Evolutionary conservation across 2,888 invertebrate species (phyloP).

Genomic region (Disparrhopalites patrizii): DNA sequence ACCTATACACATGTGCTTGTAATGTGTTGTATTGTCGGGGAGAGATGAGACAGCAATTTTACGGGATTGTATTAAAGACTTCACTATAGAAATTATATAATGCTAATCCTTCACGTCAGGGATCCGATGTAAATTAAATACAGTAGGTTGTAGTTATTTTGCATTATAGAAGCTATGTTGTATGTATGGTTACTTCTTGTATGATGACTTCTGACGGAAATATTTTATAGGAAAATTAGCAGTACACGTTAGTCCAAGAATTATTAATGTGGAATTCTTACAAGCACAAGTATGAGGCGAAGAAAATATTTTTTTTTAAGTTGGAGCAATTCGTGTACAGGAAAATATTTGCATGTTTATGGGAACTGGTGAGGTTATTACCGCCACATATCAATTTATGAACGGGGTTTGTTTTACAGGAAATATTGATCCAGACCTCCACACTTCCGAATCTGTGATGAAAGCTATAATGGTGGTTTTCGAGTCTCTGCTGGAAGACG

Average conservation of each 20-base stretch:
- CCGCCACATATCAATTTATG: background rate
- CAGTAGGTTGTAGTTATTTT: background rate
- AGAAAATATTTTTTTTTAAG: background rate
- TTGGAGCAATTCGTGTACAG: background rate
- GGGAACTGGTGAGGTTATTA: too few species aligned
- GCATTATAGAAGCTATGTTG: background rate
- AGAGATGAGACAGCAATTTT: background rate
- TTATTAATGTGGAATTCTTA: too few species aligned
- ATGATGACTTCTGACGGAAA: background rate
- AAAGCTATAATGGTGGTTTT: constrained; percentile 71
- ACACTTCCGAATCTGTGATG: constrained; percentile 72
- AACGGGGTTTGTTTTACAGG: constrained; percentile 57
- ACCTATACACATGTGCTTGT: too few species aligned
- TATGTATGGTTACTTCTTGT: background rate
- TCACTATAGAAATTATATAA: too few species aligned
- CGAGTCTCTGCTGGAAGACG: constrained; percentile 75
- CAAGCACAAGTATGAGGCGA: too few species aligned
- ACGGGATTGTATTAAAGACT: background rate
- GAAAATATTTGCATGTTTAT: too few species aligned
- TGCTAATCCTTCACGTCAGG: too few species aligned
- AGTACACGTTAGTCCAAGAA: background rate
- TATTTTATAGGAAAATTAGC: background rate
- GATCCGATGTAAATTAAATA: too few species aligned
- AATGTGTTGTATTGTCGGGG: too few species aligned
- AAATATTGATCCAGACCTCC: constrained; percentile 72